Percentiles rank a stretch among this genome's conserved stretches.
phyloP scores from a whole-genome alignment of 2,113 vertebrate species.

The Lampris incognitus region DNA sequence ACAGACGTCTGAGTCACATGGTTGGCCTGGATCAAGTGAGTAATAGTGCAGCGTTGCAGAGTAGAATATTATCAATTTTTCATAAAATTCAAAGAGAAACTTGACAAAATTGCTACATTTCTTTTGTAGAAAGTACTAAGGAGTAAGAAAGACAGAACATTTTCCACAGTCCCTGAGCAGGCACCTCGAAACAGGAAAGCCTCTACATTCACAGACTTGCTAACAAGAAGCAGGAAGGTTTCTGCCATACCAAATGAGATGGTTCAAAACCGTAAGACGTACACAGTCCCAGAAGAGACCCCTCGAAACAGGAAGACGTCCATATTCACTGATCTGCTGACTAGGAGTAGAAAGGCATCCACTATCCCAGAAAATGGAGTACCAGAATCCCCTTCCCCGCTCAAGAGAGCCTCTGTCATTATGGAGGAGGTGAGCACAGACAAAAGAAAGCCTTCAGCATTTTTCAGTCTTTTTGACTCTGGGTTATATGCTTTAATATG shows the following conservation, averaged over 20 bases:
- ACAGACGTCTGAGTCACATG: constrained; percentile 80
- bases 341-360: constrained; percentile 66
- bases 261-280: constrained; percentile 49
- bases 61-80: too few relatives aligned
- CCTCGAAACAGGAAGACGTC: constrained; percentile 68
- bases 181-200: constrained; percentile 54
- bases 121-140: constrained; percentile 73
- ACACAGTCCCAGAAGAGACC: constrained; percentile 56
- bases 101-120: background rate
- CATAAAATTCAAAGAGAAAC: background rate
- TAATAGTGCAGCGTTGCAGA: too few relatives aligned
- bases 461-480: background rate
- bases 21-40: constrained; percentile 81
- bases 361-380: constrained; percentile 39
- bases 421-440: constrained; percentile 71
- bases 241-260: constrained; percentile 58
- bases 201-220: constrained; percentile 73
- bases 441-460: too few relatives aligned
- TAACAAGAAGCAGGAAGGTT: constrained; percentile 70
- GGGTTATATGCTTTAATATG: background rate
- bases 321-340: constrained; percentile 72
- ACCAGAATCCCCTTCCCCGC: background rate
- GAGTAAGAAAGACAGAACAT: constrained; percentile 56
- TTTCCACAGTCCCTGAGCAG: constrained; percentile 52
- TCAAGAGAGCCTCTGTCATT: constrained; percentile 75